A percentile compares a stretch with the other conserved stretches of the same genome.
Evolutionary conservation across 2,113 vertebrate species (phyloP).

Genomic region (Gallinago media): DNA sequence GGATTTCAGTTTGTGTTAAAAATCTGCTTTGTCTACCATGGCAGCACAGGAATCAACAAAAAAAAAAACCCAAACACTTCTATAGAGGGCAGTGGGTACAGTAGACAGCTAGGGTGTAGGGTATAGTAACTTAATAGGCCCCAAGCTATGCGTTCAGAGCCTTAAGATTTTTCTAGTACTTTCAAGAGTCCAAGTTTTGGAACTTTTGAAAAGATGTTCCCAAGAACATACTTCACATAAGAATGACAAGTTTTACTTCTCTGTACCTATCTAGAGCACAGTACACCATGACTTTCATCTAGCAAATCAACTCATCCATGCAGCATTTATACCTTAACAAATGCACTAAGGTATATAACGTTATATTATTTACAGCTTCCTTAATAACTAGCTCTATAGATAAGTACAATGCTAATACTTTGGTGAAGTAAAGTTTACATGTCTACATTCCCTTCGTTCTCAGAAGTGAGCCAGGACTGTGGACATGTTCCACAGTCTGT

Average conservation of each 20-base stretch:
- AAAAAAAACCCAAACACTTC: background rate
- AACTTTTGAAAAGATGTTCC: background rate
- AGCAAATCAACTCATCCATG: background rate
- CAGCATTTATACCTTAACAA: background rate
- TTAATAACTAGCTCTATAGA: background rate
- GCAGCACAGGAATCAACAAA: background rate
- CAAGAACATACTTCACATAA: background rate
- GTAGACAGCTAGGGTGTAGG: background rate
- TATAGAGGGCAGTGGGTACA: background rate
- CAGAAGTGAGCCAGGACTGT: background rate
- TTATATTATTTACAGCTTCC: background rate
- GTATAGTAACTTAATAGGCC: background rate
- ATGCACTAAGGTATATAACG: background rate
- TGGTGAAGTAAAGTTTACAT: background rate
- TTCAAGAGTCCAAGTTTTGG: background rate
- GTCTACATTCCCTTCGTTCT: background rate
- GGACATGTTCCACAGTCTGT: background rate
- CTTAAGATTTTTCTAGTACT: background rate
- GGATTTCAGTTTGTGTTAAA: background rate
- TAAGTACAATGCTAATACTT: background rate
- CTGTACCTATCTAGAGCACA: background rate
- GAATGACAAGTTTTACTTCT: background rate
- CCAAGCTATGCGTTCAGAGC: background rate
- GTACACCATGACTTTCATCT: background rate
- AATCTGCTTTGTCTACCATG: fast-evolving